Percentiles rank a stretch among this genome's conserved stretches.
phyloP scores from a whole-genome alignment of 2,113 vertebrate species.

The Haliaeetus leucogaster region DNA sequence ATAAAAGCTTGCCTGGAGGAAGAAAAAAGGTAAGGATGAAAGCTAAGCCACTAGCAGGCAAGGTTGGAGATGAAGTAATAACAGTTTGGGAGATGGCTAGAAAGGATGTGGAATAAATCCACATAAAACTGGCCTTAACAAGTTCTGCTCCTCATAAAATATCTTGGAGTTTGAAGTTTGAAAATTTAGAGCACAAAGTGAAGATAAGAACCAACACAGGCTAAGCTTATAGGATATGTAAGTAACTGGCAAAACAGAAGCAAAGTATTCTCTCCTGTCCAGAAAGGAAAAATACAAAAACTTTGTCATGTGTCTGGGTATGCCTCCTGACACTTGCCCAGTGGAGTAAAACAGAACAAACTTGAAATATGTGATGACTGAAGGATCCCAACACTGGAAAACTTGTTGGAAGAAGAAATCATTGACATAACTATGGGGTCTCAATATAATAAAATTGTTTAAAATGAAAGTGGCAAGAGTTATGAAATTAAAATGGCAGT shows the following conservation, averaged over 20 bases:
- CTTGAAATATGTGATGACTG: not conserved
- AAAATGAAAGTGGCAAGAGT: not conserved
- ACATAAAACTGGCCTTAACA: not conserved
- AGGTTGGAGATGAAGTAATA: not conserved
- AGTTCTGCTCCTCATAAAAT: not conserved
- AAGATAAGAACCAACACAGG: not conserved
- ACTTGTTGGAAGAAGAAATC: not conserved
- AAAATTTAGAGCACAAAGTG: not conserved
- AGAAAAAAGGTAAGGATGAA: not conserved
- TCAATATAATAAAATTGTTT: not conserved
- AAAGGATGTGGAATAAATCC: not conserved
- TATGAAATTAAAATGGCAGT: not conserved
- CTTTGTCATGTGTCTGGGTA: not conserved
- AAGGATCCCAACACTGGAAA: not conserved
- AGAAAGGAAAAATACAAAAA: not conserved
- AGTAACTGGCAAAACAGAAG: not conserved
- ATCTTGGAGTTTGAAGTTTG: not conserved
- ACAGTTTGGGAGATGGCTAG: not conserved
- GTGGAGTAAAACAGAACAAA: not conserved
- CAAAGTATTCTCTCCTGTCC: rapidly evolving
- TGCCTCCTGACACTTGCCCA: not conserved
- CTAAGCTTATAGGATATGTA: not conserved
- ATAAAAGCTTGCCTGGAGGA: not conserved
- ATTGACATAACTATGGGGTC: not conserved
- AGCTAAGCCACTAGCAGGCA: not conserved